Evolutionary conservation across 2,113 vertebrate genomes (phyloP), one percentile per base, ranked within the genome.

Genomic region (Asarcornis scutulata): DNA sequence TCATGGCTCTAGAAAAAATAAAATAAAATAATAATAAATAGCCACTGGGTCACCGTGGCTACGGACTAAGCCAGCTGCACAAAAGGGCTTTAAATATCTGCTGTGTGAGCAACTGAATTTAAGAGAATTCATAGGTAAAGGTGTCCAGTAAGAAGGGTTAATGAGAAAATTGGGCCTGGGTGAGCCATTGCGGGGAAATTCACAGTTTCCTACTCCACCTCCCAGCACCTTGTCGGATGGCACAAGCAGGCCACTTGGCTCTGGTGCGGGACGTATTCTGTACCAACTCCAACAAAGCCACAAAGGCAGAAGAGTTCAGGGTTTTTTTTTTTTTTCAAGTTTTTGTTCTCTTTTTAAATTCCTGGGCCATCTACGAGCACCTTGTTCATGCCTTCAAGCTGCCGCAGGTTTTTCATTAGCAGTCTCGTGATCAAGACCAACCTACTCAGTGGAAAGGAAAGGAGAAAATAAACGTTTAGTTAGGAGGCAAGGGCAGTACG

Each of bases 291-390:
- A 59, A 67, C 75, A 52, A 74, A 42, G 60, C 50, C 52, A 21
- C 6, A 44, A 44, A 8, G 63, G n/a, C 73, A 72, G 71, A 71
- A 26, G 76, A 89, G 34, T 21, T 83, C 68, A 8, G 38, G 36
- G 38, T 38, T 38, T 40, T 40, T 48, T 76, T 86, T 89, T 53
- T 64, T 86, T 78, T 83, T 68, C 56, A 40, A 58, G 13, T 55
- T 58, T 93, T 88, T 84, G 25, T 22, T 16, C 74, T 79, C 55
- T 5, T 40, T 91, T 94, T 27, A 22, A n/a, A 90, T 69, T 74
- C 75, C 23, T 56, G 3, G 7, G 74, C 34, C 56, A 21, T 27
- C 36, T 66, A 52, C 20, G 48, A 56, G 63, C 4, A 8, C 29
- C 34, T n/a, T 48, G 58, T 69, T 32, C 55, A 7, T 44, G 44